Conservation (phyloP, 2,797 vertebrate species). For the Petrocephalus schoutedeni region DNA sequence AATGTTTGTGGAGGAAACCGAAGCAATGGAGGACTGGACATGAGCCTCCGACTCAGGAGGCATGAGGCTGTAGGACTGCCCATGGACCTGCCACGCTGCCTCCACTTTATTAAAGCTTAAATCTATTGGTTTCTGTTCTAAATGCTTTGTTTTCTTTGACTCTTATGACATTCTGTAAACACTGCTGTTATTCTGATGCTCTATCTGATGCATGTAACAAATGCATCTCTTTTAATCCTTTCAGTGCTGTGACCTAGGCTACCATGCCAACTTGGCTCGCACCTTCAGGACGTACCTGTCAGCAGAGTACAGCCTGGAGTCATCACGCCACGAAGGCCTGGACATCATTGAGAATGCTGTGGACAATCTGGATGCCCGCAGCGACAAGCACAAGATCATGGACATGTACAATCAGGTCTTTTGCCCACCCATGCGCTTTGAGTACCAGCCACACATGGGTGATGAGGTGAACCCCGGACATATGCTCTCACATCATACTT, state of each 20-base stretch:
- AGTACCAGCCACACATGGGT: conserved; percentile 97
- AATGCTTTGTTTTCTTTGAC: background rate
- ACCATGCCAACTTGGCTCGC: conserved; percentile 87
- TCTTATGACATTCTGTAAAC: background rate
- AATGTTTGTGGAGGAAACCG: background rate
- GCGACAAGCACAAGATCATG: conserved; percentile 95
- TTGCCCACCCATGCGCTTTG: conserved; percentile 91
- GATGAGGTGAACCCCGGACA: conserved; percentile 76
- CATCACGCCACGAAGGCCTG: conserved; percentile 90
- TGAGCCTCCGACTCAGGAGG: background rate
- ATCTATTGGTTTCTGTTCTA: background rate
- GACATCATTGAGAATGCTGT: conserved; percentile 88
- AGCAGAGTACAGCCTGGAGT: conserved; percentile 95
- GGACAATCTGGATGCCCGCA: conserved; percentile 86
- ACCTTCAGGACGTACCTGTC: conserved; percentile 94
- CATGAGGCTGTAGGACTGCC: background rate
- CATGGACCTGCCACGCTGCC: background rate
- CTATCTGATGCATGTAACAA: background rate
- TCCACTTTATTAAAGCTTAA: background rate
- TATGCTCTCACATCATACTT: background rate
- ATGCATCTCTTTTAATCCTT: background rate
- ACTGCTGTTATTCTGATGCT: background rate
- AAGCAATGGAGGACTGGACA: background rate
- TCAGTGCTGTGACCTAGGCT: conserved; percentile 93
- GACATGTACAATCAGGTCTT: conserved; percentile 93